Percentiles rank a stretch among this genome's conserved stretches.
These are phyloP conservation scores for Stramonita haemastoma DNA, from an alignment of 2,888 invertebrate genomes.

Conservation along the genomic window DNA sequence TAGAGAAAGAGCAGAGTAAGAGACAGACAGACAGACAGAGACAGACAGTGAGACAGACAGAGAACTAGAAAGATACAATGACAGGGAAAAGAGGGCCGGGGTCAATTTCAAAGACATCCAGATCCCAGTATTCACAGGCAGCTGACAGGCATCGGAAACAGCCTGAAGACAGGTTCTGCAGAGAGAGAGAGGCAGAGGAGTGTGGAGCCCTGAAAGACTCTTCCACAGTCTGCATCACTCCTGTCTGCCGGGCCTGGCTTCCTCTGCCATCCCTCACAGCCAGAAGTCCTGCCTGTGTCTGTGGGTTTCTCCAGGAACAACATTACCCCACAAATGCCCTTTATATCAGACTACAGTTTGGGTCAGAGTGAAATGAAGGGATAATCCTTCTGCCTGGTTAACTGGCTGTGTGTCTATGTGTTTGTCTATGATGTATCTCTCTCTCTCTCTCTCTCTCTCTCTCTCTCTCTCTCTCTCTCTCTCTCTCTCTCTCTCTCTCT, in stretches of 20 bases:
- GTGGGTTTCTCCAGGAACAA: not conserved
- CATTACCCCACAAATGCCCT: not conserved
- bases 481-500: slow-evolving; percentile 24
- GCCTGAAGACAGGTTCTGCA: not conserved
- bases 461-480: slow-evolving; percentile 26
- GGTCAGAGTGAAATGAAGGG: not conserved
- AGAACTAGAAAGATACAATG: no score
- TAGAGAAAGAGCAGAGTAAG: no score
- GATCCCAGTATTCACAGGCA: not conserved
- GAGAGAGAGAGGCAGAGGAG: not conserved
- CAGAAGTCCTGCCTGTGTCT: not conserved
- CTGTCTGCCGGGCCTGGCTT: not conserved
- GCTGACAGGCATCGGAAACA: not conserved
- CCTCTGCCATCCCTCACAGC: not conserved
- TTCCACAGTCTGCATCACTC: not conserved
- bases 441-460: not conserved
- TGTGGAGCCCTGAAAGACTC: not conserved
- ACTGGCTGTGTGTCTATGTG: no score
- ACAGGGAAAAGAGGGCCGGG: no score
- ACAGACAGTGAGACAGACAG: not conserved
- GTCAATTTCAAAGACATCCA: no score
- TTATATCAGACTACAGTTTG: not conserved
- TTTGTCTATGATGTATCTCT: no score
- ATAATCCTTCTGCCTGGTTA: no score
- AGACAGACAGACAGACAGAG: no score